Percentiles rank a stretch among this genome's conserved stretches.
Evolutionary conservation across 2,888 invertebrate genomes (phyloP).

Genomic region (Morpho helenor): DNA sequence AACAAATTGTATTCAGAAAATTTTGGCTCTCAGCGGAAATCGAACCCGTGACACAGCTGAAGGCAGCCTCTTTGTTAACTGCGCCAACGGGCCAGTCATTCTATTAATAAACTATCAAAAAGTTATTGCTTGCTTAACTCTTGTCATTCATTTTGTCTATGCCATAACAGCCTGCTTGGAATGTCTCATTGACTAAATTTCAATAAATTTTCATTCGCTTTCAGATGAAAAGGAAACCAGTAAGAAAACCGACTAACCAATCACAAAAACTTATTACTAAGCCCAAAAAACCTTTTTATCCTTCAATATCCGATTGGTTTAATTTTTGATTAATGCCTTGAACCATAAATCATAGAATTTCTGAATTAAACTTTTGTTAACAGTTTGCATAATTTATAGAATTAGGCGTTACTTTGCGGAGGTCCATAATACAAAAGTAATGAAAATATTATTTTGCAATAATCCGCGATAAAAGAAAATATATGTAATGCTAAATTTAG

Average conservation of each 20-base stretch:
- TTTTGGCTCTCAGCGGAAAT: no score
- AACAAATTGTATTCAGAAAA: no score
- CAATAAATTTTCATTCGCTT: conserved; percentile 34
- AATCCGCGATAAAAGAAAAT: no score
- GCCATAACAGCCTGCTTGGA: conserved; percentile 16
- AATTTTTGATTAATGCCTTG: conserved; percentile 14
- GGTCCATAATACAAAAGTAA: no score
- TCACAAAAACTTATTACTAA: conserved; percentile 36
- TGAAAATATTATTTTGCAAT: no score
- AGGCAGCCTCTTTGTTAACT: no score
- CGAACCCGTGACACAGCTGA: no score
- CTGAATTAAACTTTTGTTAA: no score
- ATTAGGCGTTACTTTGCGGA: no score
- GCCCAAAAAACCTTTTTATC: conserved; percentile 28
- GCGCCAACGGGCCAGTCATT: no score
- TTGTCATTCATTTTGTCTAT: neutral
- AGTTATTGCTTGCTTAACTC: neutral
- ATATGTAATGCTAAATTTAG: no score
- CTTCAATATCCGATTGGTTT: conserved; percentile 46
- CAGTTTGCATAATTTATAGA: no score
- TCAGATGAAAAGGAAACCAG: conserved; percentile 51
- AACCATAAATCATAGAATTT: neutral
- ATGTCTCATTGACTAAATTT: conserved; percentile 5
- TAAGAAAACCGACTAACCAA: conserved; percentile 37
- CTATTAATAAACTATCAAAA: neutral